Base-by-base conservation (phyloP, 2,797 vertebrate genomes). In the Gallinago stenura region DNA sequence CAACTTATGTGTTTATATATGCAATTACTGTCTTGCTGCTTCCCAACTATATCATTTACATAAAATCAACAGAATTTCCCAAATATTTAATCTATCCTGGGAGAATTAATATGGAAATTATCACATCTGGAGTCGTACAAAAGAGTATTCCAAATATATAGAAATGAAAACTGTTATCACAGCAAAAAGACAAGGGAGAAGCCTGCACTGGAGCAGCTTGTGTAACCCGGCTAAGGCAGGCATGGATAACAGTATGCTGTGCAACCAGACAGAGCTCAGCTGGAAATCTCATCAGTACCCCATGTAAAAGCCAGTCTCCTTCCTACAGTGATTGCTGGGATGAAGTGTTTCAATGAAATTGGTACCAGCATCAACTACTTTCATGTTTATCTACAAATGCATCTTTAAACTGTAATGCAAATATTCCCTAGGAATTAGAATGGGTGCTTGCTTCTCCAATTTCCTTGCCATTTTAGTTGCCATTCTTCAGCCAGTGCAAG, bases 51-150 rank as follows among this genome's bases (percentile, higher is more conserved):
- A 58, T 88, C 3, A 46, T 77, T 76, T 83, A 64, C 51, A 39
- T 89, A 72, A 85, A 87, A 85, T 80, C 53, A 85, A 53, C 64
- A 78, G 51, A 73, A 73, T 78, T 95, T 95, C 76, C 45, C 65
- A 78, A 90, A 79, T 35, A 24, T 68, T 64, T 95, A 57, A 65
- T 87, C 48, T 78, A 13, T 77, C 33, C 48, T 68, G 31, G 39
- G 69, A 91, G 31, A 81, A 73, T 75, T 78, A 71, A 21, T 85
- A 70, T 88, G 57, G 76, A 94, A 83, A 78, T 68, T 26, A 31
- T 45, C 60, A 57, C 68, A 80, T 60, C 57, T 83, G 48, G 53
- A 83, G 53, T n/a, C 9, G 1, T 17, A 73, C n/a, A 7, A 60
- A 73, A 84, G 21, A 51, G n/a, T 16, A 61, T 51, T 87, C 28